Base-by-base conservation (phyloP, 2,113 vertebrate genomes). In the Coturnix japonica region DNA sequence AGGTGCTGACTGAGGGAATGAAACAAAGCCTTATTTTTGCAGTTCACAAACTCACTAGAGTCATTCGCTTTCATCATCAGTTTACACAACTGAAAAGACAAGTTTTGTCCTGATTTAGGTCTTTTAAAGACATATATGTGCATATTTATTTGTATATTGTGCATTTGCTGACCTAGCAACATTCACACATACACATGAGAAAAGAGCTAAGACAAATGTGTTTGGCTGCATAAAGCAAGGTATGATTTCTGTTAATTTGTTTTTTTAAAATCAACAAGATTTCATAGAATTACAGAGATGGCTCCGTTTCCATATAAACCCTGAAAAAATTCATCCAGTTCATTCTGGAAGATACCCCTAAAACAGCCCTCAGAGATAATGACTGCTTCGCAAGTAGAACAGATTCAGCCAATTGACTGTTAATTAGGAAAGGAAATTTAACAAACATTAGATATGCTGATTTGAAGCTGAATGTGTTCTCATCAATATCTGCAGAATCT, bases 161-260 rank as follows among this genome's bases (percentile, higher is more conserved):
- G 19, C 44, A 75, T 88, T 81, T 93, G 59, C 84, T 81, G 74
- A 91, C 31, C 17, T 31, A 69, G 23, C 26, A 86, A 93, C 81
- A 78, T 41, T 81, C 70, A 81, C 91, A 83, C 16, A 72, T 8
- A 61, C 0, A 63, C 39, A 25, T 11, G 30, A 83, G 30, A 57
- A 85, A 44, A 79, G 43, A 51, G 85, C 90, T 85, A 94, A 81
- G 57, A 69, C 18, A 78, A 90, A 95, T 9, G 31, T 7, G 37
- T 13, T 56, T 65, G 64, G 85, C 69, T 90, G 60, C 21, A 78
- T 11, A 19, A 77, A 87, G 13, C 9, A 75, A 86, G 28, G 12
- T 26, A 6, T 20, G 17, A 9, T 41, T 65, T 65, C 31, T 21
- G 12, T 43, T 21, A 12, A 7, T 41, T 81, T 90, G 35, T 53